Evolutionary conservation across 1,140 invertebrate genomes (phyloP).

Genomic region (Bombus impatiens): DNA sequence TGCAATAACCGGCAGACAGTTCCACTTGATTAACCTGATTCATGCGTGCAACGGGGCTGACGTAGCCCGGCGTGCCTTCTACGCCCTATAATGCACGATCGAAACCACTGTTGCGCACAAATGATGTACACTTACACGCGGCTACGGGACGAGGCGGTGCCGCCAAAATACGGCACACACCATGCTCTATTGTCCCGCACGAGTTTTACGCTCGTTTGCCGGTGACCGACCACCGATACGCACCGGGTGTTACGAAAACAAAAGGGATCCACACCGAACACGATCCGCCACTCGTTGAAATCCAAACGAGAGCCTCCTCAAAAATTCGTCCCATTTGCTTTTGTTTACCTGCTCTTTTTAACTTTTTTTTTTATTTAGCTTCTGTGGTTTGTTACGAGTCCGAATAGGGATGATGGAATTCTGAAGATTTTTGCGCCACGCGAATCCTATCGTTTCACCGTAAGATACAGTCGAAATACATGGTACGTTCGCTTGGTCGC

Average conservation of each 20-base stretch:
- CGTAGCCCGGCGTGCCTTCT: constrained; percentile 55
- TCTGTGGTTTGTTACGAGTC: neutral
- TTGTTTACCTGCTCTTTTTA: neutral
- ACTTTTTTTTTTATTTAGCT: neutral
- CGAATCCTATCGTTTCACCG: too few species aligned
- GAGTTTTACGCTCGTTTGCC: constrained; percentile 72
- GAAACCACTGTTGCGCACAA: constrained; percentile 60
- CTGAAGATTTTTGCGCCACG: too few species aligned
- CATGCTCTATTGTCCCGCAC: constrained; percentile 58
- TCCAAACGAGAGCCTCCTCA: neutral
- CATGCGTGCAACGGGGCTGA: constrained; percentile 74
- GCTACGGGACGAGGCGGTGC: constrained; percentile 40
- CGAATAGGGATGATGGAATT: neutral
- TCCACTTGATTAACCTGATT: constrained; percentile 80
- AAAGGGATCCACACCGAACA: constrained; percentile 27
- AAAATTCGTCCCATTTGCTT: neutral
- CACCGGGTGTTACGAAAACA: constrained; percentile 61
- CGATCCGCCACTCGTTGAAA: constrained; percentile 19
- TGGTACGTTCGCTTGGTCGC: too few species aligned
- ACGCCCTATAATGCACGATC: constrained; percentile 54
- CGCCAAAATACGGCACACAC: constrained; percentile 56
- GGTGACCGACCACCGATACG: constrained; percentile 60
- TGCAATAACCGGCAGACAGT: constrained; percentile 72
- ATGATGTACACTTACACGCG: constrained; percentile 60
- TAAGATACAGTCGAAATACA: too few species aligned